Base-by-base conservation (phyloP, 2,113 vertebrate species). In the Phoxinus phoxinus region DNA sequence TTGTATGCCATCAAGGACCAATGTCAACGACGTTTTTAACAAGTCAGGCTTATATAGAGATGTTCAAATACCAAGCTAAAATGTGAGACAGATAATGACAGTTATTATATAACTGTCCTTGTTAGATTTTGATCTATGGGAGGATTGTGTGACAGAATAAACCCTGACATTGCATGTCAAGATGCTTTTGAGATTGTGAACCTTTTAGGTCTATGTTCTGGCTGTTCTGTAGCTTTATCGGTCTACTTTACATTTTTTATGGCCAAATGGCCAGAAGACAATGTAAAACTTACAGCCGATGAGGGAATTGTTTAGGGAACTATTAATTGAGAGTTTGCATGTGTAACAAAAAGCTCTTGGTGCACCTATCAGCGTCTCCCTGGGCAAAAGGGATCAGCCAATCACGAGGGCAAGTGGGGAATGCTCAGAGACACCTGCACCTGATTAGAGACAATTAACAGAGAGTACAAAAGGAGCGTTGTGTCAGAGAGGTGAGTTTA, bases 401-500 rank as follows among this genome's bases (percentile, higher is more conserved):
- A 76, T 76, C 74, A 51, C 5, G 15, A 51, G 35, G 69, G 35
- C 69, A 72, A 72, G 25, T 76, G 44, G 44, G 74, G 48, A 80
- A 63, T 37, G 30, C 35, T 63, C 2, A 3, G 46, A 76, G 74
- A 76, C 74, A 76, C 74, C 74, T 76, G 74, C 74, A 30, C 74
- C 46, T 53, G 74, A 76, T 76, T 76, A 61, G 15, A 80, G 32
- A 63, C 56, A 61, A 63, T 80, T 27, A 44, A 80, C 56, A 61
- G 21, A 63, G 27, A 76, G 74, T 76, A 76, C 74, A 53, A 53
- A 76, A 25, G 48, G 27, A 76, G 46, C 27, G 2, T 76, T 76
- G 48, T 53, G 74, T 53, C 46, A 53, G 74, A 7, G 27, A 76
- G 48, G 48, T 53, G 74, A 76, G 74, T 32, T 61, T 44, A 41